Evolutionary conservation across 2,113 vertebrate genomes (phyloP).

Genomic region (Malaclemys terrapin): DNA sequence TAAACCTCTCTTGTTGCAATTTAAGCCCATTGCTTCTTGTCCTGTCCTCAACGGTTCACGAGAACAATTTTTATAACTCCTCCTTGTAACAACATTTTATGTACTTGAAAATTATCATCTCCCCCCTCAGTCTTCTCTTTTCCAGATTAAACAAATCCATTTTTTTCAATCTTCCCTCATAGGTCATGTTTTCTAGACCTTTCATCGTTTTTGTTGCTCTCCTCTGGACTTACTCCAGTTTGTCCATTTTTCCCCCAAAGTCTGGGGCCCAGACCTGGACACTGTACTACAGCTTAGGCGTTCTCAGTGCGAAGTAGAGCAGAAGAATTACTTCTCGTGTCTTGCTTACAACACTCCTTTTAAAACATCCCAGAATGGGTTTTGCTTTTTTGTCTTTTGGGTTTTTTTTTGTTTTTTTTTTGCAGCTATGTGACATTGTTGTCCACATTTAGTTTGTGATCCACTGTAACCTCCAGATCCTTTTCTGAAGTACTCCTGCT

Average conservation of each 20-base stretch:
- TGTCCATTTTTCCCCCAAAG: no score
- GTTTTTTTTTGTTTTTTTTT: no score
- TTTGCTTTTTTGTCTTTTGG: no score
- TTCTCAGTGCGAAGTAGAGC: background rate
- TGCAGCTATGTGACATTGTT: no score
- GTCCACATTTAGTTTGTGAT: no score
- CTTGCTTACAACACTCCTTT: background rate
- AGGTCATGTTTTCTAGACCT: no score
- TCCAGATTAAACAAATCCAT: background rate
- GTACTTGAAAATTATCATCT: background rate
- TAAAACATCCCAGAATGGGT: no score
- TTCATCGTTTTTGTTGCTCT: no score
- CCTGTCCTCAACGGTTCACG: background rate
- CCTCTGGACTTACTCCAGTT: no score
- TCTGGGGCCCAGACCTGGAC: background rate
- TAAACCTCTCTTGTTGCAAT: background rate
- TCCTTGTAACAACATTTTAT: background rate
- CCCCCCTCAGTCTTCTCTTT: background rate
- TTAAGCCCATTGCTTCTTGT: background rate
- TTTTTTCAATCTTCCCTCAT: background rate
- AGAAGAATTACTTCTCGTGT: background rate
- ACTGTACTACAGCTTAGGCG: background rate
- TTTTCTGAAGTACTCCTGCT: no score
- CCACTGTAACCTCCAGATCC: no score
- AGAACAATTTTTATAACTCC: no score